phyloP scores from a whole-genome alignment of 2,113 vertebrate species.

The Variabilichromis moorii region DNA sequence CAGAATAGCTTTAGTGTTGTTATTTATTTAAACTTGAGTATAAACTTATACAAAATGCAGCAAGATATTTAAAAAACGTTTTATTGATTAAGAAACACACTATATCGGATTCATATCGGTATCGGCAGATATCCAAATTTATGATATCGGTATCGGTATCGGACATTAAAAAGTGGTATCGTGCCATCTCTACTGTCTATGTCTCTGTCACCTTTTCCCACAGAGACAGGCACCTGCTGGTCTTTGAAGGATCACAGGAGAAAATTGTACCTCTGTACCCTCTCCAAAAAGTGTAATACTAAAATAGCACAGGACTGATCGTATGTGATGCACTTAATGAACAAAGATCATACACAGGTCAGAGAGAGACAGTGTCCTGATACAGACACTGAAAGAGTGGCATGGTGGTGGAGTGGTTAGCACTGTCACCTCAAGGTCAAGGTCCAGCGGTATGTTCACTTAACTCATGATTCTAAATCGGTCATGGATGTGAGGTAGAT shows the following conservation, averaged over 20 bases:
- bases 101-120: no score
- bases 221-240: background rate
- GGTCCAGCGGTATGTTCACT: background rate
- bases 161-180: no score
- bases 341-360: background rate
- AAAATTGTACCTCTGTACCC: background rate
- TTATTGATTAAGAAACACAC: no score
- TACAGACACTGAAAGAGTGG: background rate
- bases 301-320: background rate
- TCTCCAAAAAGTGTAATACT: background rate
- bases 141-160: no score
- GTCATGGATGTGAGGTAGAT: background rate
- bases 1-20: no score
- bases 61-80: no score
- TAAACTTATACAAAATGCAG: no score
- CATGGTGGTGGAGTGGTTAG: background rate
- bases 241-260: background rate
- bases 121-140: no score
- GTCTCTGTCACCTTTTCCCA: background rate
- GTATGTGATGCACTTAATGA: background rate
- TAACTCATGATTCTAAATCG: background rate
- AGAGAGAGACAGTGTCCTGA: background rate
- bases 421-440: background rate
- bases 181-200: no score
- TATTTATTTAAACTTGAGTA: no score